phyloP scores from a whole-genome alignment of 2,797 vertebrate species.

The Poliocrania exsul region DNA sequence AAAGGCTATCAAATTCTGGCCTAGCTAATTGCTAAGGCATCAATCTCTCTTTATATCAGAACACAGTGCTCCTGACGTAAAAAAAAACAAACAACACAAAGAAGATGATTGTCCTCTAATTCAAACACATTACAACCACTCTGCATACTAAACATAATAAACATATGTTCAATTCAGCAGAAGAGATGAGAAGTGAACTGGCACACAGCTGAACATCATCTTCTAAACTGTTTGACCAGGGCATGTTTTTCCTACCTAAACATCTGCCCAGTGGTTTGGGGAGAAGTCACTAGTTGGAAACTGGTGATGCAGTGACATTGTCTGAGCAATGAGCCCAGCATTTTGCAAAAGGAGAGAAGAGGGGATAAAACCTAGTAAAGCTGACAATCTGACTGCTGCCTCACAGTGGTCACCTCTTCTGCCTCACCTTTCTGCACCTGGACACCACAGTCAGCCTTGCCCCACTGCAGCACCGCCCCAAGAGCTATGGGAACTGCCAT shows the following conservation, averaged over 20 bases:
- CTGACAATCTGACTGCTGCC: not conserved
- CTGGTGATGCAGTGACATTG: not conserved
- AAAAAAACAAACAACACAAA: not conserved
- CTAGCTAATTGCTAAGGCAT: not conserved
- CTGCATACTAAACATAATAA: not conserved
- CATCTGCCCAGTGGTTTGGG: not conserved
- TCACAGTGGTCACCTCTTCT: not conserved
- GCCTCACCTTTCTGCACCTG: not conserved
- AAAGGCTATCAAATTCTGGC: not conserved
- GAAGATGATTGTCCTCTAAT: not conserved
- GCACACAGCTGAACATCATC: not conserved
- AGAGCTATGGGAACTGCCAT: not conserved
- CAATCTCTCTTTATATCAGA: not conserved
- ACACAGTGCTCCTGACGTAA: not conserved
- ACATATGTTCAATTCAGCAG: slow-evolving; percentile 20
- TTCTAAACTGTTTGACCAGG: not conserved
- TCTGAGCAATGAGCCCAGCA: not conserved
- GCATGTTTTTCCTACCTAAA: not conserved
- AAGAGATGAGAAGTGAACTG: not conserved
- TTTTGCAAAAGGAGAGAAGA: not conserved
- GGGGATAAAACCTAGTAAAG: not conserved
- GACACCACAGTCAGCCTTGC: not conserved
- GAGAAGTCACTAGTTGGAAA: not conserved
- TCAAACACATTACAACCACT: not conserved
- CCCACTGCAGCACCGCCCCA: fast-evolving